Evolutionary conservation across 2,113 vertebrate species (phyloP), one percentile per base, ranked within the genome.

Genomic region (Plestiodon gilberti): DNA sequence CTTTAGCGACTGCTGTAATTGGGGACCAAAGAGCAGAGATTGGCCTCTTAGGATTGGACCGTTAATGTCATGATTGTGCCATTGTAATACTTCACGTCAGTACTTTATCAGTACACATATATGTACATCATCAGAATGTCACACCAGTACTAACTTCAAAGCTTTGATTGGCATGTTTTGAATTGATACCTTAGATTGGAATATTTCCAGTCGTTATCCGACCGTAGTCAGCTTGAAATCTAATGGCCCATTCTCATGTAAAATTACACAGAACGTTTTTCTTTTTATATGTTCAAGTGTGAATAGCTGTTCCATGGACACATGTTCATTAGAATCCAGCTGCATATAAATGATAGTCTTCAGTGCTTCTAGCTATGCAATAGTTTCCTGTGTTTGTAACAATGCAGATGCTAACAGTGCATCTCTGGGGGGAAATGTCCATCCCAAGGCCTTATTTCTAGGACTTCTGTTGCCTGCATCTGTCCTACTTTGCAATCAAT

Each of bases 381-480:
- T 69, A 30, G 8, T 69, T 79, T 79, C 9, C 30, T 28, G 40
- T n/a, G 15, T 35, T 59, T 28, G 61, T 38, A 57, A 55, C 9
- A 35, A 69, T 33, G 7, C 6, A 28, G 23, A 71, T 71, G 33
- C 48, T 71, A 71, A 22, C 48, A 69, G 10, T 23, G 62, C 35
- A 55, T 25, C 33, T 1, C 0, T 82, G 86, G 83, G 65, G 8
- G 79, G 23, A 11, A 11, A 20, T 4, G 71, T 57, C 84, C n/a
- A 91, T 35, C 70, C 2, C 8, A 61, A 23, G 20, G 17, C 92
- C 81, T 35, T 61, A 61, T 30, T 30, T 86, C 55, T 78, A n/a
- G 33, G 67, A 43, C 55, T 84, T 91, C 79, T 33, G 78, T 38
- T 30, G 82, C 9, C 6, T 83, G 25, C 23, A 57, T 1, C 38